Conservation (phyloP, 1,140 invertebrate species). For the Bradysia coprophila region DNA sequence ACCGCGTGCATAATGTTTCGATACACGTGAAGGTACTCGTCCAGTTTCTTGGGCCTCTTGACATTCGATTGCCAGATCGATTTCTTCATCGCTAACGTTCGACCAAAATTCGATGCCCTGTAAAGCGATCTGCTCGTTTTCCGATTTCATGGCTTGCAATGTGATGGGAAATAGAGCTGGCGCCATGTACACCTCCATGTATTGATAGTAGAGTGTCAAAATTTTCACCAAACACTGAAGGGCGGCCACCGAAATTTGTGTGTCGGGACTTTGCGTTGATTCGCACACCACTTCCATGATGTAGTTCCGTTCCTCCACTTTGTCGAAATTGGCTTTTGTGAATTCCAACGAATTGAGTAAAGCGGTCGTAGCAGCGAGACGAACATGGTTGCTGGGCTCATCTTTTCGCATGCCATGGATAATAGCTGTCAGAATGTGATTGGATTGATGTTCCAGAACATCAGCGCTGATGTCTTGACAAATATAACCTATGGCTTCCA, state of each 20-base stretch:
- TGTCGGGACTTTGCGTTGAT: constrained; percentile 68
- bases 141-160: constrained; percentile 94
- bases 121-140: constrained; percentile 85
- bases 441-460: constrained; percentile 77
- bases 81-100: constrained; percentile 98
- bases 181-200: constrained; percentile 98
- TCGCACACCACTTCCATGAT: constrained; percentile 99
- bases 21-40: constrained; percentile 73
- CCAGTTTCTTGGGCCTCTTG: constrained; percentile 85
- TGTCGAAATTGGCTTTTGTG: constrained; percentile 96
- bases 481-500: constrained; percentile 88
- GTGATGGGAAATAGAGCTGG: constrained; percentile 97
- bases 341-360: constrained; percentile 98
- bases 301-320: constrained; percentile 91
- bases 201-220: constrained; percentile 95
- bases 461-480: constrained; percentile 77
- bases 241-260: constrained; percentile 83
- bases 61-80: constrained; percentile 88
- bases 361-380: constrained; percentile 89
- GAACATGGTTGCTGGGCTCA: constrained; percentile 65
- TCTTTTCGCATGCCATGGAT: constrained; percentile 91
- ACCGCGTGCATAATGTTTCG: constrained; percentile 86
- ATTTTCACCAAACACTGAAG: constrained; percentile 98
- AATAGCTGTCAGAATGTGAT: constrained; percentile 95
- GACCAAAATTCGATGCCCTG: constrained; percentile 99